Evolutionary conservation across 2,113 vertebrate species (phyloP), one percentile per base, ranked within the genome.

Genomic region (Cygnus atratus): DNA sequence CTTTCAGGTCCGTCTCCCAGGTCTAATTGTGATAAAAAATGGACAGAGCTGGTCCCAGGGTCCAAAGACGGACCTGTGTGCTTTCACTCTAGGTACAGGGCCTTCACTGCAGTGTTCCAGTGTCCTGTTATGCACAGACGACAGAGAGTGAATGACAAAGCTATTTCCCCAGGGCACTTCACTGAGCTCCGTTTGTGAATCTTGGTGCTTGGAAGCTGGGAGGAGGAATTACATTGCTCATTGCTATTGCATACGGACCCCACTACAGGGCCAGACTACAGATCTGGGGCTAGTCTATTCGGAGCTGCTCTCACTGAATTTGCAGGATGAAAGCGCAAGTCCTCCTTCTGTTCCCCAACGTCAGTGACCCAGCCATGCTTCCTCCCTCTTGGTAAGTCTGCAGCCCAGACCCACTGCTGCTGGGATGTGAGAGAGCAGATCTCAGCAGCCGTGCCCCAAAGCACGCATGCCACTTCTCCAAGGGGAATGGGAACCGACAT

Each of bases 131-230:
- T 92, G 93, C 87, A 84, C 95, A 89, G 96, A 91, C 92, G 94
- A 97, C 91, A 96, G 93, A 92, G 78, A 92, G 92, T 95, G 96
- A 96, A 96, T 96, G 95, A 96, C 95, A 96, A 96, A 94, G 95
- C 96, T 96, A 0, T 96, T 94, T 95, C 93, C 92, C 87, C 29
- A 12, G 92, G 92, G 96, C 75, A 88, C 75, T 95, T 96, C 92
- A 90, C 28, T 83, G 91, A 97, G 93, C 77, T 95, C 84, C 33
- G 74, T 87, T 87, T 85, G 93, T 91, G 93, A 96, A 76, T 91
- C 94, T 84, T 75, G 43, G 71, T 88, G 67, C 63, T 87, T 77
- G 78, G 70, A 94, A 94, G 82, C 72, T 1, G 31, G 2, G 41
- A 87, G 85, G 86, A 86, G 85, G 82, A 75, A 90, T 81, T 63